Conservation (phyloP, 2,888 invertebrate species). For the Chorisops tibialis region DNA sequence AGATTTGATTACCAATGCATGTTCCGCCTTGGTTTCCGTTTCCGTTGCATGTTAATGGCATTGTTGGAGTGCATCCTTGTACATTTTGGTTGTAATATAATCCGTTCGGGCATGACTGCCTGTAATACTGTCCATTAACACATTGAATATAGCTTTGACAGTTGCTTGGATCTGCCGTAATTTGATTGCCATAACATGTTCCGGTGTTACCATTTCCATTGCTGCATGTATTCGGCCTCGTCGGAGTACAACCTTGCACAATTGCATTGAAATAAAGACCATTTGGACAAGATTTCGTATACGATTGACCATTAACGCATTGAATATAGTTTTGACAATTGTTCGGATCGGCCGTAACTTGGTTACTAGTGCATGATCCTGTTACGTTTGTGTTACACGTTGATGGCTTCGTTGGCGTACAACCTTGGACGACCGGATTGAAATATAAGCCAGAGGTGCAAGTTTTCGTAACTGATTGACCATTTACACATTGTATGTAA, state of each 20-base stretch:
- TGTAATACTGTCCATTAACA: no score
- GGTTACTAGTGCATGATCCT: no score
- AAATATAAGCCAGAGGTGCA: neutral
- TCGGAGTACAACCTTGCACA: neutral
- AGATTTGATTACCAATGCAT: neutral
- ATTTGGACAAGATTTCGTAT: neutral
- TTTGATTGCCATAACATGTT: neutral
- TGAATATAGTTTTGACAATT: neutral
- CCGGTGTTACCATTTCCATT: neutral
- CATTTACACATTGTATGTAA: neutral
- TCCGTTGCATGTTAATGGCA: neutral
- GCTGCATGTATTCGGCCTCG: neutral
- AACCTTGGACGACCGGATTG: neutral
- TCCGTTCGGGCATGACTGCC: neutral
- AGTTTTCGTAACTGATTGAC: neutral
- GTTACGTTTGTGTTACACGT: neutral
- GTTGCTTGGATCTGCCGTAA: neutral
- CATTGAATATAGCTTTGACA: slow-evolving; percentile 1
- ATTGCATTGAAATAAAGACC: neutral
- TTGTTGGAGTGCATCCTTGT: neutral
- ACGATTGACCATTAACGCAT: neutral
- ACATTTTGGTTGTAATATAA: neutral
- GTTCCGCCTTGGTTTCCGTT: neutral
- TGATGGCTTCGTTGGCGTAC: neutral
- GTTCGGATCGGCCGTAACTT: neutral